Percentiles rank a stretch among this genome's conserved stretches.
Evolutionary conservation across 2,888 invertebrate species (phyloP).

Genomic region (Caenorhabditis parvicauda): DNA sequence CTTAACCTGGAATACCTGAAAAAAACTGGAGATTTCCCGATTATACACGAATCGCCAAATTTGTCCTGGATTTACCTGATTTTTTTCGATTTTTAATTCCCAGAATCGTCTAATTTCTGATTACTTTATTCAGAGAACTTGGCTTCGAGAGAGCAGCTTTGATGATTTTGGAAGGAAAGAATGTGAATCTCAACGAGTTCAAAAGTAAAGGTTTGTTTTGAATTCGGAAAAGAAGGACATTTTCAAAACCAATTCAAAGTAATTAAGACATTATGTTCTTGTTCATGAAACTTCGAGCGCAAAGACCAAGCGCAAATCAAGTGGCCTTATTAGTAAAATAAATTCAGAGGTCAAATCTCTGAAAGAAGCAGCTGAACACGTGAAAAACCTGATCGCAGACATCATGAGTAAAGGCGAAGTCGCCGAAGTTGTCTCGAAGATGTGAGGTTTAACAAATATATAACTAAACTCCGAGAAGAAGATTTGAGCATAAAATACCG

Average conservation of each 20-base stretch:
- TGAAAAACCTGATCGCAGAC: conserved; percentile 25
- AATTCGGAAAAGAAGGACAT: too few relatives aligned
- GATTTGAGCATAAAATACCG: not conserved
- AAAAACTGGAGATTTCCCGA: too few relatives aligned
- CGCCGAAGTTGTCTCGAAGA: conserved; percentile 4
- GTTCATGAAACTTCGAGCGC: too few relatives aligned
- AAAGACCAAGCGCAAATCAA: not conserved
- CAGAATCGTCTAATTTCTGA: not conserved
- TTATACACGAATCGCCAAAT: too few relatives aligned
- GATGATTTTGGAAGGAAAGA: conserved; percentile 13
- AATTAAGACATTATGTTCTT: too few relatives aligned
- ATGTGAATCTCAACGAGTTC: conserved; percentile 9
- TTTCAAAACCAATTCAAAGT: too few relatives aligned
- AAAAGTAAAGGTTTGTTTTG: conserved; percentile 1
- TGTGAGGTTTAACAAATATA: not conserved
- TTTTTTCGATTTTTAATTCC: too few relatives aligned
- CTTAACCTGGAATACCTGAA: too few relatives aligned
- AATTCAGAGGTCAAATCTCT: conserved; percentile 9
- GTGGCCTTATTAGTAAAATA: not conserved
- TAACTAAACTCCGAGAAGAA: too few relatives aligned
- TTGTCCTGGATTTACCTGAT: not conserved
- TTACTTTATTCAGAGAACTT: conserved; percentile 11
- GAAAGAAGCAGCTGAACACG: conserved; percentile 15
- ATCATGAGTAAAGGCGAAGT: conserved; percentile 17
- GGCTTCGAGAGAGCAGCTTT: conserved; percentile 17